Base-by-base conservation (phyloP, 2,797 vertebrate genomes). In the Mus spretus region DNA sequence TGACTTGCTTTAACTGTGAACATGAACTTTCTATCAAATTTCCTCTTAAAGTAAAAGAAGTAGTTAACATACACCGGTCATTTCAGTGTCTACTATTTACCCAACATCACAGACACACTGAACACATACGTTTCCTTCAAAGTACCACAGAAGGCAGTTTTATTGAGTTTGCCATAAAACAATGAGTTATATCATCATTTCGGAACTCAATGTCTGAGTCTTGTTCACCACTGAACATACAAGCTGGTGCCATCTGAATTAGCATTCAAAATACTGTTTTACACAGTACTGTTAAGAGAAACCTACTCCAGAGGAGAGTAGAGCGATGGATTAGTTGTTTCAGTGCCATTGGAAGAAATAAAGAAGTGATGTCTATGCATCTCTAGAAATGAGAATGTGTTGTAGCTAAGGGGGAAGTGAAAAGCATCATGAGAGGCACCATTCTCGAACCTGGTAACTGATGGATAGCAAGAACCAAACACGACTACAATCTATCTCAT, bases 41-140 rank as follows among this genome's bases (percentile, higher is more conserved):
- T 65, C n/a, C 37, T 83, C 81, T 77, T 72, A 75, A 92, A 72
- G 37, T 90, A 44, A 75, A 90, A 84, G 50, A 91, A 91, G 34
- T 2, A 65, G n/a, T 83, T 63, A 50, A 59, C 28, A 90, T 4
- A 55, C 17, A 3, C 37, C 1, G n/a, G 50, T n/a, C 6, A 50
- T 87, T 15, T 40, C 40, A 81, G 17, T 61, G 17, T 92, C 85
- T 90, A 13, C 5, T 77, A 34, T 72, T 93, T 65, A 26, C 26
- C 9, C 57, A 78, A 55, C 19, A 53, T 15, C 40, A 28, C 12
- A 67, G 20, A 20, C 26, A 57, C 15, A 34, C 3, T 57, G 31
- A 83, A 34, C 1, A 88, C 1, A 34, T 44, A 28, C 26, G 82
- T 28, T 91, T 40, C 22, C 19, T 47, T 91, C 15, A 77, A 67